Base-by-base conservation (phyloP, 2,888 invertebrate genomes). In the Agrochola lota region DNA sequence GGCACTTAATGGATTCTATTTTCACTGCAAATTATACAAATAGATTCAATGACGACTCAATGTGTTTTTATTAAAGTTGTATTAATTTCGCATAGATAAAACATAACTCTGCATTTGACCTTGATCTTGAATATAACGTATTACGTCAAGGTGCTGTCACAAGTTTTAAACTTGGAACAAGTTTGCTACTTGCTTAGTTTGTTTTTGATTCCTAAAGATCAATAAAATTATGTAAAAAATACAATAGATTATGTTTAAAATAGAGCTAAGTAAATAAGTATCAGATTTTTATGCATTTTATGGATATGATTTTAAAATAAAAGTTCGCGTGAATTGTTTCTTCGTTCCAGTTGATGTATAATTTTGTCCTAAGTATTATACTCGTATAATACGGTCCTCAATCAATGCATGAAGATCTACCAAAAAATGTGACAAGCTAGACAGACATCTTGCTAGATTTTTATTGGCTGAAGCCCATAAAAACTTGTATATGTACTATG, bases 121-220 rank as follows among this genome's bases (percentile, higher is more conserved):
- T 8, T 77, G 70, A 66, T 71, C 78, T 78, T 70, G 78, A 59
- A 59, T 15, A 4, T 49, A 15, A 52, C 52, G 15, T 30, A 15
- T 20, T 26, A 43, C 59, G 17, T 73, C 57, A 68, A 43, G 40
- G 49, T 43, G 52, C 12, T 46, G 59, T 17, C 23, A 64, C 12
- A 63, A 52, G 8, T 60, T 49, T 43, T 30, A 30, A 63, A 59
- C 15, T 49, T 26, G 9, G 20, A 67, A 78, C 46, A 26, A 62
- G 67, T 72, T 46, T 2, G 20, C 35, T 2, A 40, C 20, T 17
- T 6, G 20, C 40, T 43, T 11, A 43, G n/a, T n/a, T n/a, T n/a
- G n/a, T n/a, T n/a, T n/a, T 55, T 67, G 0, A 49, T 75, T 57
- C 46, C 40, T 64, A 60, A 43, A 7, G 0, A 57, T 49, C 7